Base-by-base conservation (phyloP, 2,888 invertebrate species). In the Drosophila ochracea region DNA sequence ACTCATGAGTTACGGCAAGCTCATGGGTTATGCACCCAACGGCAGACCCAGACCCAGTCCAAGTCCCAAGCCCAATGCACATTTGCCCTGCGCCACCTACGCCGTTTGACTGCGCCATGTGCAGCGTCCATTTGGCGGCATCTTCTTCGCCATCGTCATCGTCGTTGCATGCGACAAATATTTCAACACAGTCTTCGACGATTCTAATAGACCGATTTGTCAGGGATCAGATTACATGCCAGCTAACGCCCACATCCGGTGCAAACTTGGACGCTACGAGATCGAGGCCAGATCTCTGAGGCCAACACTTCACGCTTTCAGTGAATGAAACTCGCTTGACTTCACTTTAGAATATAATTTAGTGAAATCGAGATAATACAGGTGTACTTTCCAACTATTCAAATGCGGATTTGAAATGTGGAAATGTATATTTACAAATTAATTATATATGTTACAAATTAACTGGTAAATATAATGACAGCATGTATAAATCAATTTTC, bases 151-250 rank as follows among this genome's bases (percentile, higher is more conserved):
- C 65, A 25, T 21, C 63, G 47, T 53, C 53, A 49, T 13, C 50
- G 57, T 57, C 68, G 65, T 81, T 79, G 82, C 85, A 89, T 86
- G 91, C 92, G 92, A 92, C 91, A 92, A 92, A 92, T 89, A 89
- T 91, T 91, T 91, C 90, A 87, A 91, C 91, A 87, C 89, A 89
- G 90, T 84, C 89, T 84, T 89, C 88, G 90, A 82, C 91, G 90
- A 89, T 91, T 92, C 92, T 92, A 92, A 92, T 92, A 92, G 92
- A 91, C 91, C 92, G 92, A 92, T 92, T 92, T 92, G 92, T 92
- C 90, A 90, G 92, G 91, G 90, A 92, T 92, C 92, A 91, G 91
- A 91, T 92, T 92, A 92, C 92, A 90, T 83, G 89, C 84, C 80
- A 76, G 83, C 90, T 84, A 89, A 92, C 92, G 92, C 92, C 92